These are phyloP conservation scores for Pollenia labialis DNA, from an alignment of 2,888 invertebrate species.

Conservation along the genomic window DNA sequence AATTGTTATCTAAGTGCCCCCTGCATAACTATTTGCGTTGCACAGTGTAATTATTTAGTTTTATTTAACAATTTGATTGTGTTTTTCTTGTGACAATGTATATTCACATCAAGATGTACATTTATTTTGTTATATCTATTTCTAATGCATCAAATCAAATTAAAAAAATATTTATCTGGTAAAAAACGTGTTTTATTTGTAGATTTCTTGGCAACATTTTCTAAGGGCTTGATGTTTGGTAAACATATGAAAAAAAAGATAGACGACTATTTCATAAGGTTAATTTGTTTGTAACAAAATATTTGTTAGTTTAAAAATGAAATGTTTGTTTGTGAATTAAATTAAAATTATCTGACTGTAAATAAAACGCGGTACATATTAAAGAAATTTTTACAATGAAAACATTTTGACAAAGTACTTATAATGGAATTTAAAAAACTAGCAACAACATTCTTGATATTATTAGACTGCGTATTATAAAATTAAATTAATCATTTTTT, in stretches of 20 bases:
- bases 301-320: constrained; percentile 20
- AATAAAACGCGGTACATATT: background rate
- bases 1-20: constrained; percentile 13
- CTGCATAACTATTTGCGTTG: constrained; percentile 9
- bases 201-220: background rate
- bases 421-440: too few relatives aligned
- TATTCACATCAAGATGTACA: constrained; percentile 36
- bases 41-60: constrained; percentile 51
- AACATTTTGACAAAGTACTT: too few relatives aligned
- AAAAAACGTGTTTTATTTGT: background rate
- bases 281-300: constrained; percentile 37
- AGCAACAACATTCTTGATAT: too few relatives aligned
- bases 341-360: background rate
- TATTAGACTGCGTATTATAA: too few relatives aligned
- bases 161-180: constrained; percentile 16
- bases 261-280: constrained; percentile 38
- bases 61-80: constrained; percentile 46
- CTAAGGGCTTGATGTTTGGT: background rate
- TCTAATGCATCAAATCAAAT: constrained; percentile 32
- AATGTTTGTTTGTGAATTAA: constrained; percentile 4
- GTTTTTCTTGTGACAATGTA: constrained; percentile 51
- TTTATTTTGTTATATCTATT: constrained; percentile 13
- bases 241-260: constrained; percentile 53
- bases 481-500: too few relatives aligned
- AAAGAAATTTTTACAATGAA: background rate